These are phyloP conservation scores for Trachymyrmex septentrionalis DNA, from an alignment of 1,140 invertebrate species.

Conservation along the genomic window DNA sequence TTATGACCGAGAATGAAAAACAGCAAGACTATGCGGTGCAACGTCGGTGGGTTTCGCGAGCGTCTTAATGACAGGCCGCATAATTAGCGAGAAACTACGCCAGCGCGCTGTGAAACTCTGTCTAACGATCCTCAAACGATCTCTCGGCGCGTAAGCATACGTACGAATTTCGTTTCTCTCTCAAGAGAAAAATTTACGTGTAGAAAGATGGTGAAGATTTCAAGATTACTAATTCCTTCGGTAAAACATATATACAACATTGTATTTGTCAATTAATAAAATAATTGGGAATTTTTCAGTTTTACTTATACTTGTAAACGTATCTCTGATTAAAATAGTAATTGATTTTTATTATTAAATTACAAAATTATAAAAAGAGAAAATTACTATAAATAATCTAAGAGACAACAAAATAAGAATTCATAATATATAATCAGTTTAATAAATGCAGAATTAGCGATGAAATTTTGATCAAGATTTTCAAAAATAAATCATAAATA, in stretches of 20 bases:
- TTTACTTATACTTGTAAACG: not conserved
- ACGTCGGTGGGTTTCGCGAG: slow-evolving; percentile 38
- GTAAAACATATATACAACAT: not conserved
- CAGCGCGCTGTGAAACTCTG: not conserved
- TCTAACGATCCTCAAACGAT: slow-evolving; percentile 26
- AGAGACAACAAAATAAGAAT: not conserved
- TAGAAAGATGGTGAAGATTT: not conserved
- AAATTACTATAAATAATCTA: not conserved
- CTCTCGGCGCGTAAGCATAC: not conserved
- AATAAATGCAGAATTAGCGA: not conserved
- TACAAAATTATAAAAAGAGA: not conserved
- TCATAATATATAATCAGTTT: not conserved
- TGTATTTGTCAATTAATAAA: not conserved
- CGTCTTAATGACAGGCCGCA: slow-evolving; percentile 56
- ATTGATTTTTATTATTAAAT: not conserved
- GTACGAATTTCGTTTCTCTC: not conserved
- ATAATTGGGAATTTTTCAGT: not conserved
- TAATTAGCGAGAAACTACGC: slow-evolving; percentile 58
- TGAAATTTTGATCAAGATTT: not conserved
- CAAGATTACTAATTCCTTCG: not conserved
- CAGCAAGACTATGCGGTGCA: slow-evolving; percentile 6
- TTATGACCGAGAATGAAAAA: slow-evolving; percentile 58
- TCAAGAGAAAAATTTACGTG: not conserved
- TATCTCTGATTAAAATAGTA: not conserved
- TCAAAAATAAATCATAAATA: not conserved